Percentiles rank a stretch among this genome's conserved stretches.
phyloP scores from a whole-genome alignment of 2,113 vertebrate genomes.

The Galeopterus variegatus region DNA sequence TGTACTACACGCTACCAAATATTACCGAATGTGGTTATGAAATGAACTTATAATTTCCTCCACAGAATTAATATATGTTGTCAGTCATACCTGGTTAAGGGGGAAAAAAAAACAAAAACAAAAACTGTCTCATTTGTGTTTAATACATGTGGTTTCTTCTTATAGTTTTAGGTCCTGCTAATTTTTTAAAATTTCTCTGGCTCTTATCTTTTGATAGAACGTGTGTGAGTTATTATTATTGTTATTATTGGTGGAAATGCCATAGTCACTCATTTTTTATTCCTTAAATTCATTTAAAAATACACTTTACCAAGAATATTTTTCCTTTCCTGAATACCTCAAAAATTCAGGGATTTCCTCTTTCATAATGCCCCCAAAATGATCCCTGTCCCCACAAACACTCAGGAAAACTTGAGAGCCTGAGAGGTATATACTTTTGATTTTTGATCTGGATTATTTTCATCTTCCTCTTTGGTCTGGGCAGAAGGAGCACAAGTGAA shows the following conservation, averaged over 20 bases:
- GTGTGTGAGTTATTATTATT: background rate
- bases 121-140: background rate
- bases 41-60: background rate
- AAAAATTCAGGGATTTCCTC: background rate
- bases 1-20: background rate
- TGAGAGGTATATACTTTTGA: background rate
- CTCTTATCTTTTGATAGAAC: background rate
- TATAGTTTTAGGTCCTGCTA: background rate
- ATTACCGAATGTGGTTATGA: background rate
- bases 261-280: no score
- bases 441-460: background rate
- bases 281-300: background rate
- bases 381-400: background rate
- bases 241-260: background rate
- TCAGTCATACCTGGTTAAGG: background rate
- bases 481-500: background rate
- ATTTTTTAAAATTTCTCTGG: background rate
- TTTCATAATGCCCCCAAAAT: background rate
- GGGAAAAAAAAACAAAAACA: no score
- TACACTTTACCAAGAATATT: background rate
- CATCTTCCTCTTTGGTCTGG: background rate
- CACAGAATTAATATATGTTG: background rate
- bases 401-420: background rate
- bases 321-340: background rate
- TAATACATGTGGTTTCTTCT: background rate